Evolutionary conservation across 2,888 invertebrate species (phyloP).

Genomic region (Chloromyia formosa): DNA sequence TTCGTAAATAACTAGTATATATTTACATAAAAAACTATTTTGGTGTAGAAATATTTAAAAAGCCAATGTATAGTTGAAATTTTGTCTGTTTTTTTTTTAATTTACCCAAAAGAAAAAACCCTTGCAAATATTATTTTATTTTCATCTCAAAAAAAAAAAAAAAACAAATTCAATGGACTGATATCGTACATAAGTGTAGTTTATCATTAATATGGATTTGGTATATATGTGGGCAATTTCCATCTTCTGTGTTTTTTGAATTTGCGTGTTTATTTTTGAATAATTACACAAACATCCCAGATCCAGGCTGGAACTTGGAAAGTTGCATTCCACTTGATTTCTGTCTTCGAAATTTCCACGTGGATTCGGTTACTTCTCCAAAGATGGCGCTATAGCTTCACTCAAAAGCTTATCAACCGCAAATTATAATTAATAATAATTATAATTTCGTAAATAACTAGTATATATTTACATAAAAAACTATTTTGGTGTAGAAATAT

Average conservation of each 20-base stretch:
- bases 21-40: background rate
- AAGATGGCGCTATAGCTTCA: no score
- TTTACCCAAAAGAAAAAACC: no score
- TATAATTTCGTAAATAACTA: background rate
- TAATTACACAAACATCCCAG: no score
- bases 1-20: background rate
- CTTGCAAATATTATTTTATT: no score
- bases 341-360: no score
- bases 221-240: conserved; percentile 15
- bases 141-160: no score
- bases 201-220: conserved; percentile 6
- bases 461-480: background rate
- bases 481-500: background rate
- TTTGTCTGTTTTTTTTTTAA: background rate
- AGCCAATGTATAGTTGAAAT: background rate
- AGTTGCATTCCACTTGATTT: no score
- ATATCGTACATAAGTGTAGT: conserved; percentile 31
- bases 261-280: no score
- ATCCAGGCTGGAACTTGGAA: no score
- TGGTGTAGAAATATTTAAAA: background rate
- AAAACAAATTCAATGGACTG: conserved; percentile 25
- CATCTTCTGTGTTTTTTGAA: conserved; percentile 8
- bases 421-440: no score
- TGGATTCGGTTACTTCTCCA: no score
- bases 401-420: no score